These are phyloP conservation scores for Edolisoma coerulescens DNA, from an alignment of 2,113 vertebrate species.

Conservation along the genomic window DNA sequence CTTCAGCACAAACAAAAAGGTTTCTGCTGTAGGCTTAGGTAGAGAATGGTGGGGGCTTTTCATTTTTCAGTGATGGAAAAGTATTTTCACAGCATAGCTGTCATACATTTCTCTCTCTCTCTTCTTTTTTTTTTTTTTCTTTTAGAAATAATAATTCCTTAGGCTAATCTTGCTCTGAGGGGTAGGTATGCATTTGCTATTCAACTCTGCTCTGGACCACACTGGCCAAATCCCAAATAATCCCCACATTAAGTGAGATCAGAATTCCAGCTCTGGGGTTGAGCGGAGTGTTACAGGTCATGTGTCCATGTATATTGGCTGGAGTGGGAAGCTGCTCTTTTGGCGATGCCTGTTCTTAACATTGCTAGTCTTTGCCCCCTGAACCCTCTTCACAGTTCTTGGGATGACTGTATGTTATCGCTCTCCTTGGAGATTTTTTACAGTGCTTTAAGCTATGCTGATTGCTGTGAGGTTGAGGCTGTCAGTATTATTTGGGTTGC, in stretches of 20 bases:
- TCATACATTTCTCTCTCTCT: background rate
- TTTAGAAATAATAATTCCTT: background rate
- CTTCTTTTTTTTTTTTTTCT: background rate
- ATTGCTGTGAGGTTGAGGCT: background rate
- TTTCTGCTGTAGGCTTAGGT: background rate
- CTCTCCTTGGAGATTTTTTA: slow-evolving; percentile 11
- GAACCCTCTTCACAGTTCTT: background rate
- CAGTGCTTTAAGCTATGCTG: background rate
- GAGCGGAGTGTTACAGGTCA: background rate
- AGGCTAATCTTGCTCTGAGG: background rate
- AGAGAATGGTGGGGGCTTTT: background rate
- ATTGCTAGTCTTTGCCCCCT: background rate
- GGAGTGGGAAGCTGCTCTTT: background rate
- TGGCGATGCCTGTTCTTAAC: background rate
- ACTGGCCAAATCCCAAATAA: slow-evolving; percentile 15
- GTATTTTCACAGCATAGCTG: background rate
- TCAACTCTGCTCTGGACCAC: background rate
- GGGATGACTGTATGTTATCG: background rate
- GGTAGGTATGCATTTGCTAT: background rate
- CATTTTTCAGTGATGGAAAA: background rate
- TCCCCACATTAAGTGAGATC: slow-evolving; percentile 7
- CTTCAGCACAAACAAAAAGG: background rate
- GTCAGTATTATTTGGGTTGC: background rate
- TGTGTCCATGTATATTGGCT: background rate
- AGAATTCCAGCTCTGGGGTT: background rate